Evolutionary conservation across 2,113 vertebrate genomes (phyloP), one percentile per base, ranked within the genome.

Genomic region (Drymodes brunneopygia): DNA sequence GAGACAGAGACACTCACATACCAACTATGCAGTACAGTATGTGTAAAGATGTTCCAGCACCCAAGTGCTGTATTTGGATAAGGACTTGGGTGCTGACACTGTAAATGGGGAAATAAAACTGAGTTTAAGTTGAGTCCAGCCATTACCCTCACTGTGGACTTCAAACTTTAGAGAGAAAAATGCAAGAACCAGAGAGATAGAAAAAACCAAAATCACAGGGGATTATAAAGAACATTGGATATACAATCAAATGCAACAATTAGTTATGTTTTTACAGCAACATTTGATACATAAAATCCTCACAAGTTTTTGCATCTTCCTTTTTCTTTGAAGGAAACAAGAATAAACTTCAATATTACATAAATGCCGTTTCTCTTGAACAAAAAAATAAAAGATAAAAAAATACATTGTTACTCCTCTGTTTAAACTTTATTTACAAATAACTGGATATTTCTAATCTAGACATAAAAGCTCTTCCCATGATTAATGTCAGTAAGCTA

Each of bases 401-500:
- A 98, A 98, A 98, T 98, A 98, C 98, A 98, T 97, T 97, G 96
- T 97, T 98, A 97, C 93, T 98, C 97, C 96, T 98, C 96, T 97
- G 83, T 98, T 96, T 97, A 97, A 98, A 98, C 91, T 98, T 97
- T 98, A 98, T 98, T 98, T 98, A 98, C 98, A 98, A 97, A 97
- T 97, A 97, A 98, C 95, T 94, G 87, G 81, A 78, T 95, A 96
- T 88, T 96, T 96, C 95, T 97, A 95, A 95, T 91, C 97, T 98
- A 97, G 96, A 97, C 96, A 97, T 97, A 97, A 97, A 97, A 98
- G 97, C 96, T 97, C 92, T 96, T 92, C 92, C 73, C 85, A 88
- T 93, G 89, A 94, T 92, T 94, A 97, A 97, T 79, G 91, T 94
- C 81, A 95, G 88, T 97, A 98, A 97, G 90, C 97, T 95, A 97